phyloP scores from a whole-genome alignment of 2,797 vertebrate genomes.

The Sebastes umbrosus region DNA sequence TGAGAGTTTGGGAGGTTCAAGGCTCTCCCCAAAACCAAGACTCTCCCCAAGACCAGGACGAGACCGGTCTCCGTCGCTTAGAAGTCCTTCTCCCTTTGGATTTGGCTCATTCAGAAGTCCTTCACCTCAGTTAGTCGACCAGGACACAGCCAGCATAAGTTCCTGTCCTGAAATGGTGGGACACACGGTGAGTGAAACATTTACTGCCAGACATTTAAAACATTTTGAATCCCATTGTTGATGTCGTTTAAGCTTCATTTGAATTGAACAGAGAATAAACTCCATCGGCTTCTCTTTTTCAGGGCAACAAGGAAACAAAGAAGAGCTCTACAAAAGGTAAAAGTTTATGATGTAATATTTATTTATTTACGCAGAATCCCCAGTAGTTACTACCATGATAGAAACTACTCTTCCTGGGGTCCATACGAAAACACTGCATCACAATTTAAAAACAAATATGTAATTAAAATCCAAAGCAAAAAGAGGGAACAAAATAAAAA shows the following conservation, averaged over 20 bases:
- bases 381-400: no score
- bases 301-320: slow-evolving; percentile 77
- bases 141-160: slow-evolving; percentile 62
- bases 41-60: slow-evolving; percentile 37
- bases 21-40: slow-evolving; percentile 40
- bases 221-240: neutral
- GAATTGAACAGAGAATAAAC: neutral
- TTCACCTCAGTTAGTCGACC: slow-evolving; percentile 29
- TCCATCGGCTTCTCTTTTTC: slow-evolving; percentile 4
- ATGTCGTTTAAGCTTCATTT: neutral
- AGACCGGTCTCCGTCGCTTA: slow-evolving; percentile 21
- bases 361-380: no score
- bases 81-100: slow-evolving; percentile 28
- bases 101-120: slow-evolving; percentile 32
- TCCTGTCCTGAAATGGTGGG: slow-evolving; percentile 83
- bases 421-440: no score
- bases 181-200: slow-evolving; percentile 63
- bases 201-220: neutral
- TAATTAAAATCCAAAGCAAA: no score
- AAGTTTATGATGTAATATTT: neutral
- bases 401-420: no score
- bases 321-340: slow-evolving; percentile 79
- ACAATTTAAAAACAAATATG: no score
- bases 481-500: no score
- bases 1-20: slow-evolving; percentile 8